phyloP scores from a whole-genome alignment of 2,888 invertebrate genomes.

The Hipparchia semele region DNA sequence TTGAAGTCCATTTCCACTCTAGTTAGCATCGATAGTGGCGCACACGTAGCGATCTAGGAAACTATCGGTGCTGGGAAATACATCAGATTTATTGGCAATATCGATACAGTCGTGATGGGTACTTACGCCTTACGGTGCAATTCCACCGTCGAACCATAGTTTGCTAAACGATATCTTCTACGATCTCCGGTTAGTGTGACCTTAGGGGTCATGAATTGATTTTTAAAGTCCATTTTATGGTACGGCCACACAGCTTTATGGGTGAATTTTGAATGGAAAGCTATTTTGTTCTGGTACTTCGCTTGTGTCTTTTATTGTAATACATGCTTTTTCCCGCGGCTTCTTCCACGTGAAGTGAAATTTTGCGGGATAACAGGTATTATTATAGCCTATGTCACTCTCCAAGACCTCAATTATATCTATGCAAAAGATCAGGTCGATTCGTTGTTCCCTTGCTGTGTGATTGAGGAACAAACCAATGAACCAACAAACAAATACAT shows the following conservation, averaged over 20 bases:
- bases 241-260: slow-evolving; percentile 26
- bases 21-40: slow-evolving; percentile 54
- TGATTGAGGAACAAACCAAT: too few relatives aligned
- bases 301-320: background rate
- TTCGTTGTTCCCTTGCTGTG: too few relatives aligned
- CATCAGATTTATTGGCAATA: slow-evolving; percentile 77
- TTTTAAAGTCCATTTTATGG: slow-evolving; percentile 57
- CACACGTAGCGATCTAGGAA: slow-evolving; percentile 56
- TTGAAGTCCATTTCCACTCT: slow-evolving; percentile 47
- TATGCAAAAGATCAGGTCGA: too few relatives aligned
- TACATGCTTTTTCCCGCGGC: too few relatives aligned
- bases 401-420: too few relatives aligned
- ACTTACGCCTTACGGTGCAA: slow-evolving; percentile 65
- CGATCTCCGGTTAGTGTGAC: slow-evolving; percentile 61
- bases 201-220: slow-evolving; percentile 76
- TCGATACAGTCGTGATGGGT: slow-evolving; percentile 67
- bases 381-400: too few relatives aligned
- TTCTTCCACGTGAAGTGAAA: too few relatives aligned
- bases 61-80: slow-evolving; percentile 71
- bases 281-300: background rate
- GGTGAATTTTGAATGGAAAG: slow-evolving; percentile 12
- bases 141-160: slow-evolving; percentile 54
- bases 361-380: too few relatives aligned
- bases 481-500: too few relatives aligned
- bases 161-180: slow-evolving; percentile 54